A percentile compares a stretch with the other conserved stretches of the same genome.
Conservation (phyloP, 2,113 vertebrate species). For the Mesembrinibis cayennensis region DNA sequence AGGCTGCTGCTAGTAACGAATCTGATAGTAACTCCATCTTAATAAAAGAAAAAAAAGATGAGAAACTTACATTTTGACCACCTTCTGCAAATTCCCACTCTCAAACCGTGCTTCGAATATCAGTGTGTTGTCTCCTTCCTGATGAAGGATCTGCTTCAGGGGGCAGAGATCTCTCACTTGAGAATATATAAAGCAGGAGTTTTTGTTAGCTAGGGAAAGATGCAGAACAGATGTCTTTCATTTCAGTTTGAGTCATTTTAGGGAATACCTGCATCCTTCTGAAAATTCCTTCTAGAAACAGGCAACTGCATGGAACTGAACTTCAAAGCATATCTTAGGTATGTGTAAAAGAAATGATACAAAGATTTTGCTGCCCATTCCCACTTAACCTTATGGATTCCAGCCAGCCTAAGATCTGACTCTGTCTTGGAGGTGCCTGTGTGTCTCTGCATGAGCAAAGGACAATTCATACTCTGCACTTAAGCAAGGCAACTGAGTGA, state of each 20-base stretch:
- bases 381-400: background rate
- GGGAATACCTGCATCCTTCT: background rate
- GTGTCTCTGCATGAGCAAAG: background rate
- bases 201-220: constrained; percentile 61
- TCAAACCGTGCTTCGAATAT: constrained; percentile 81
- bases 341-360: background rate
- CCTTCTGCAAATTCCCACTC: constrained; percentile 80
- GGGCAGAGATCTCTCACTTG: constrained; percentile 63
- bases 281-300: background rate
- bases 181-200: constrained; percentile 72
- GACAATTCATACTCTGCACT: background rate
- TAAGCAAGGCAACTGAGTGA: background rate
- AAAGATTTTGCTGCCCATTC: background rate
- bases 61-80: constrained; percentile 77
- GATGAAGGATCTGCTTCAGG: constrained; percentile 28
- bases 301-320: background rate
- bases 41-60: constrained; percentile 22
- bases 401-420: background rate
- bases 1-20: background rate
- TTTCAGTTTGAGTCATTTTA: background rate
- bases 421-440: background rate
- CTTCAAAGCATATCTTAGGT: background rate
- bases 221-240: background rate
- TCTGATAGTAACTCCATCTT: background rate
- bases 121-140: constrained; percentile 67